Percentiles rank a stretch among this genome's conserved stretches.
Evolutionary conservation across 53 echinoderm and acorn worm genomes (phyloP).

Genomic region (Patiria pectinifera): DNA sequence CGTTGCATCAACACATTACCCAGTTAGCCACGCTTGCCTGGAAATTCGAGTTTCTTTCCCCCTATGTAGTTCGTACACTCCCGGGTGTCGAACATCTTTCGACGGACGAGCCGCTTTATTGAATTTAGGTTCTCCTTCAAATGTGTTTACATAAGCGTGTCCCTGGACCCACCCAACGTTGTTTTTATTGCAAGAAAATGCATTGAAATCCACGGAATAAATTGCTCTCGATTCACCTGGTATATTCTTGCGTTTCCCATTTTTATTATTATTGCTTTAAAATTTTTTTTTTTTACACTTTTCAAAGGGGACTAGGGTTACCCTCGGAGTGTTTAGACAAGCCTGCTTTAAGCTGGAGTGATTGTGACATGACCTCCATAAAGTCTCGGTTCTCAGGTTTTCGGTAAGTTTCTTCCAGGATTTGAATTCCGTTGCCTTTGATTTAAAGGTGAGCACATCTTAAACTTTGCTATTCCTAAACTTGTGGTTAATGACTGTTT

Average conservation of each 20-base stretch:
- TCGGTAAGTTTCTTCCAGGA: neutral
- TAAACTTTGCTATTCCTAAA: no score
- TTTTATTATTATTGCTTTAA: neutral
- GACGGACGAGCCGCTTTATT: no score
- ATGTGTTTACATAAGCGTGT: neutral
- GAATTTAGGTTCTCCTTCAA: no score
- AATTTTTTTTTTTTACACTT: neutral
- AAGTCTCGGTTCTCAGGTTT: neutral
- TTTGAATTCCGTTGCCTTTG: neutral
- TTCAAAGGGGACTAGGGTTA: neutral
- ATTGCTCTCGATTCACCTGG: neutral
- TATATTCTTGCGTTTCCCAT: neutral
- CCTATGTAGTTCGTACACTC: no score
- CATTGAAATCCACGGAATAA: neutral
- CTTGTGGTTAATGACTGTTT: no score
- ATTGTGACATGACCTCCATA: neutral
- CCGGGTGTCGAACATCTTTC: no score
- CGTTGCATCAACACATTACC: neutral
- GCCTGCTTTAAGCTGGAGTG: neutral
- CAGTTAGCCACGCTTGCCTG: neutral
- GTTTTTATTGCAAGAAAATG: neutral
- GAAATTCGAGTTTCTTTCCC: neutral
- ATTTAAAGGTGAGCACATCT: neutral
- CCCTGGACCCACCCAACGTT: neutral
- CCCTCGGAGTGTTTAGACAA: constrained; percentile 2